A percentile compares a stretch with the other conserved stretches of the same genome.
Evolutionary conservation across 2,113 vertebrate genomes (phyloP).

Genomic region (Ptilonorhynchus violaceus): DNA sequence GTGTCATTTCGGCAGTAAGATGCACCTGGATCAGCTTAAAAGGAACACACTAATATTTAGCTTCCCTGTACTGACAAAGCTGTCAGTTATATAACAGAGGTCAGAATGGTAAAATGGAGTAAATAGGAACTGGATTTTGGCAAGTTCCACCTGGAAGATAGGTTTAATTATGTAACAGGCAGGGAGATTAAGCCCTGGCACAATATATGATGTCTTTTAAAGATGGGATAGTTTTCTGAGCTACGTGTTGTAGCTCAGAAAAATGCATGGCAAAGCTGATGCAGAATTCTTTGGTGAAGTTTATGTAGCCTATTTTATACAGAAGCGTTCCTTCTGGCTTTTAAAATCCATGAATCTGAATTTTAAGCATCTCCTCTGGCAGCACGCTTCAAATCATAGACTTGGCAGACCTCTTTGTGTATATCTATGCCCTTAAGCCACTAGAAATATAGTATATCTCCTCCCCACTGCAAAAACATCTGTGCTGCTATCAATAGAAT

Average conservation of each 20-base stretch:
- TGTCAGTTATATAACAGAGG: neutral
- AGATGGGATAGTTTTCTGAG: neutral
- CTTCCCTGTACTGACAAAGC: neutral
- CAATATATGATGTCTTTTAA: neutral
- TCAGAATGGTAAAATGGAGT: neutral
- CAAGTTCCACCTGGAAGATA: neutral
- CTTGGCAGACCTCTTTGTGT: neutral
- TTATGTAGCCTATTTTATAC: neutral
- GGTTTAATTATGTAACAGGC: neutral
- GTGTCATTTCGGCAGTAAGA: neutral
- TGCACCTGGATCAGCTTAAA: neutral
- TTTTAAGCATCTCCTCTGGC: conserved; percentile 4
- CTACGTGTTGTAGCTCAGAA: neutral
- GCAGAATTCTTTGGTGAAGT: neutral
- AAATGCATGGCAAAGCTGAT: neutral
- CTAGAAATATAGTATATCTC: neutral
- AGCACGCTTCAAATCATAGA: neutral
- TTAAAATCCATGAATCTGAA: conserved; percentile 21
- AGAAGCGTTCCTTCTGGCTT: neutral
- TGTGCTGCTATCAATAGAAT: neutral
- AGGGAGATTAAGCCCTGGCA: neutral
- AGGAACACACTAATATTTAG: neutral
- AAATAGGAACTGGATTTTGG: neutral
- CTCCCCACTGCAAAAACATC: neutral
- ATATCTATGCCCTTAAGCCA: neutral